These are phyloP conservation scores for Eubasilissa splendida DNA, from an alignment of 2,888 invertebrate genomes.

Conservation along the genomic window DNA sequence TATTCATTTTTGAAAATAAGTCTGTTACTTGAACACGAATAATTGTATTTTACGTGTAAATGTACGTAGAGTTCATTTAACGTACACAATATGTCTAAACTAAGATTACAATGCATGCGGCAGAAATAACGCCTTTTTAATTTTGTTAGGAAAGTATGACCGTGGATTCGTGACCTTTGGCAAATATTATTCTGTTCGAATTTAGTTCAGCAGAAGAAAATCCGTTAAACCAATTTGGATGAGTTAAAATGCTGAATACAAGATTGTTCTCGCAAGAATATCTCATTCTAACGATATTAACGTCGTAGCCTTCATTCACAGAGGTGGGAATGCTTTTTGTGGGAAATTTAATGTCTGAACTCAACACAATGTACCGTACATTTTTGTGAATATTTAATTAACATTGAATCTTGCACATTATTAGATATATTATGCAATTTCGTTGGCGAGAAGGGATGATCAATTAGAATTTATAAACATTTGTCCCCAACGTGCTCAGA, in stretches of 20 bases:
- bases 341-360: constrained; percentile 3
- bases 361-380: background rate
- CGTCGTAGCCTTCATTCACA: constrained; percentile 22
- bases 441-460: too few relatives aligned
- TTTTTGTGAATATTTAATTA: constrained; percentile 13
- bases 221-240: constrained; percentile 11
- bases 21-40: too few relatives aligned
- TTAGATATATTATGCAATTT: too few relatives aligned
- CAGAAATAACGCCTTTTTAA: background rate
- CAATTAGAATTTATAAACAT: too few relatives aligned
- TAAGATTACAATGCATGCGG: too few relatives aligned
- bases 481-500: too few relatives aligned
- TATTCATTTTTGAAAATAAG: too few relatives aligned
- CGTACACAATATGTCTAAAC: too few relatives aligned
- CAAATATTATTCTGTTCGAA: background rate
- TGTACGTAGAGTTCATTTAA: too few relatives aligned
- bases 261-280: background rate
- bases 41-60: too few relatives aligned
- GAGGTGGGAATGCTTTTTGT: constrained; percentile 23
- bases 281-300: background rate
- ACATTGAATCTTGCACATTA: too few relatives aligned
- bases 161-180: constrained; percentile 10
- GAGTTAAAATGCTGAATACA: background rate
- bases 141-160: background rate
- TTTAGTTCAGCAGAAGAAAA: background rate